Evolutionary conservation across 2,113 vertebrate species (phyloP).

Genomic region (Mystacornis crossleyi): DNA sequence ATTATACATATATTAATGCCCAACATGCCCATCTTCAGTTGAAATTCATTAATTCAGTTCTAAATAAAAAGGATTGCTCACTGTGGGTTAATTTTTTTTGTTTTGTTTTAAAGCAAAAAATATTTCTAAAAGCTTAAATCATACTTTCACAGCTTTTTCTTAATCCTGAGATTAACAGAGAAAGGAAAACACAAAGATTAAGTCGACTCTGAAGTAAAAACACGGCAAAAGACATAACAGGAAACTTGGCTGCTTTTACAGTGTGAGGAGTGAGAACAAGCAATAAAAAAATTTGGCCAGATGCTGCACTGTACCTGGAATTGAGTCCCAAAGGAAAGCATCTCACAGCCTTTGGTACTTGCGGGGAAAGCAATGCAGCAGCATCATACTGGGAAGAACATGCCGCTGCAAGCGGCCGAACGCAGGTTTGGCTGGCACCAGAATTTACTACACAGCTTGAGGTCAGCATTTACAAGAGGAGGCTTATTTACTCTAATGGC

Average conservation of each 20-base stretch:
- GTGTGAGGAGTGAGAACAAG: background rate
- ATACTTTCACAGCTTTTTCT: background rate
- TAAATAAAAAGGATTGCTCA: slow-evolving; percentile 65
- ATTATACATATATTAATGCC: slow-evolving; percentile 65
- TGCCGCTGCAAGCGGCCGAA: rapidly evolving
- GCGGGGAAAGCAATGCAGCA: background rate
- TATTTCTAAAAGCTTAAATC: background rate
- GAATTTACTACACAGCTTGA: background rate
- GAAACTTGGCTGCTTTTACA: background rate
- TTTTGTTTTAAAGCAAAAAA: background rate
- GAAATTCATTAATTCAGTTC: slow-evolving; percentile 70
- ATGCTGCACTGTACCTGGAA: background rate
- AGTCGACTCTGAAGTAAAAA: background rate
- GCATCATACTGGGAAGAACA: background rate
- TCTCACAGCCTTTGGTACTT: background rate
- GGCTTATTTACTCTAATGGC: background rate
- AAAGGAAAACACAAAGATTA: background rate
- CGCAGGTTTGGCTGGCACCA: background rate
- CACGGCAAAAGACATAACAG: background rate
- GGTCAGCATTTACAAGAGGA: background rate
- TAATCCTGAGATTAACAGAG: slow-evolving; percentile 48
- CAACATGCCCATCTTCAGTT: slow-evolving; percentile 48
- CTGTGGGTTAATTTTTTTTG: background rate
- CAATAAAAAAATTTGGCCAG: background rate
- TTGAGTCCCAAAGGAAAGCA: background rate